phyloP scores from a whole-genome alignment of 2,797 vertebrate species.

The Sebastes dallii region DNA sequence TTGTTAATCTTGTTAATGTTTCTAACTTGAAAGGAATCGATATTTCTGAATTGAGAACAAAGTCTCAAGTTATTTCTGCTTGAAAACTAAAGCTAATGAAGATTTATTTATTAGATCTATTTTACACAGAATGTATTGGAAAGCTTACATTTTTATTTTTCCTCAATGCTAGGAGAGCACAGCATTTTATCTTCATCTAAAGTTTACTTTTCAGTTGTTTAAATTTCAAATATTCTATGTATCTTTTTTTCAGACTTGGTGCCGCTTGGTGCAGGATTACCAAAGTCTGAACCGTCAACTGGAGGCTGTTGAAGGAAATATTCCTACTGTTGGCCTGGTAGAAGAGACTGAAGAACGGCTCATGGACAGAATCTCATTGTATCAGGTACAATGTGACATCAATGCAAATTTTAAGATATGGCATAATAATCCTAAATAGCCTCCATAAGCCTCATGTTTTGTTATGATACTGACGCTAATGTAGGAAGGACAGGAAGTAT shows the following conservation, averaged over 20 bases:
- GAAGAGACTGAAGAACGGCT: conserved; percentile 94
- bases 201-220: too few species aligned
- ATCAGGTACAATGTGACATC: conserved; percentile 84
- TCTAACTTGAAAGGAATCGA: too few species aligned
- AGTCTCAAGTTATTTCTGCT: too few species aligned
- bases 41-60: too few species aligned
- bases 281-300: conserved; percentile 86
- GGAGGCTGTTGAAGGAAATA: conserved; percentile 87
- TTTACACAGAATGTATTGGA: too few species aligned
- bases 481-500: background rate
- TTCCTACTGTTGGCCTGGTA: conserved; percentile 88
- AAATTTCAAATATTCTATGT: too few species aligned
- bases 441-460: background rate
- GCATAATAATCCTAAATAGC: background rate
- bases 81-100: too few species aligned
- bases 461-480: background rate
- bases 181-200: too few species aligned
- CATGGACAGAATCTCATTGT: conserved; percentile 87
- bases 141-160: too few species aligned
- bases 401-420: background rate
- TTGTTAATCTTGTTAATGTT: too few species aligned
- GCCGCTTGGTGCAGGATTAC: conserved; percentile 85
- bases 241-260: conserved; percentile 77
- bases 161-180: too few species aligned
- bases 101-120: too few species aligned